Conservation (phyloP, 2,113 vertebrate genomes). For the Gulo gulo region DNA sequence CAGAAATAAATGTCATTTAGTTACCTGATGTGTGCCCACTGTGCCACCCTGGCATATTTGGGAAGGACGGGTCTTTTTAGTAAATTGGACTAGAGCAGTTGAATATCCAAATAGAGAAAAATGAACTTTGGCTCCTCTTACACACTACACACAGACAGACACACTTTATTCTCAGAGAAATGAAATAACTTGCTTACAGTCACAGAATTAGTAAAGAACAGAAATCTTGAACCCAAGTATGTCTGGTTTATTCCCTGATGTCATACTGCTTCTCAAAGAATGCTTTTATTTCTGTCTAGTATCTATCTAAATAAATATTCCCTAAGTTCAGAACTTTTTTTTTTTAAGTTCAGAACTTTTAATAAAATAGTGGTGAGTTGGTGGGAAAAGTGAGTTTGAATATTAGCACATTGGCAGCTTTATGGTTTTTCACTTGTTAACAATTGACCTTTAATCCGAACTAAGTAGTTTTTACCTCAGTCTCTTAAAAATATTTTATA, state of each 20-base stretch:
- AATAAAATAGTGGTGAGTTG: not conserved
- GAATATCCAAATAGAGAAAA: not conserved
- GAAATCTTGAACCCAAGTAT: not conserved
- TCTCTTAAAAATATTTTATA: too few relatives aligned
- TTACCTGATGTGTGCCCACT: not conserved
- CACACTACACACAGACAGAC: not conserved
- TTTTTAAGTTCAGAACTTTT: not conserved
- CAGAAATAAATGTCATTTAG: not conserved
- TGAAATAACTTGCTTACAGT: not conserved
- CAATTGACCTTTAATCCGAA: not conserved
- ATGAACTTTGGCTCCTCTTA: not conserved
- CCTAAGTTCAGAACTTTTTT: not conserved
- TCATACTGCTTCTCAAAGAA: not conserved
- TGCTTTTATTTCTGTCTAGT: slow-evolving; percentile 11
- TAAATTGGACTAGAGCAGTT: not conserved
- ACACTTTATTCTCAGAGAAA: not conserved
- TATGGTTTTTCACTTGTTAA: not conserved
- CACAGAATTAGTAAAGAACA: not conserved
- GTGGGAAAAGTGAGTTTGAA: not conserved
- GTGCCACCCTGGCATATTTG: not conserved
- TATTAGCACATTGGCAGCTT: not conserved
- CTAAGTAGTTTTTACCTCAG: not conserved
- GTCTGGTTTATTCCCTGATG: not conserved
- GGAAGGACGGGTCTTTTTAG: not conserved
- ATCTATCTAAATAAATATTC: not conserved